Evolutionary conservation across 2,888 invertebrate species (phyloP).

Genomic region (Lycocerus yunnanus): DNA sequence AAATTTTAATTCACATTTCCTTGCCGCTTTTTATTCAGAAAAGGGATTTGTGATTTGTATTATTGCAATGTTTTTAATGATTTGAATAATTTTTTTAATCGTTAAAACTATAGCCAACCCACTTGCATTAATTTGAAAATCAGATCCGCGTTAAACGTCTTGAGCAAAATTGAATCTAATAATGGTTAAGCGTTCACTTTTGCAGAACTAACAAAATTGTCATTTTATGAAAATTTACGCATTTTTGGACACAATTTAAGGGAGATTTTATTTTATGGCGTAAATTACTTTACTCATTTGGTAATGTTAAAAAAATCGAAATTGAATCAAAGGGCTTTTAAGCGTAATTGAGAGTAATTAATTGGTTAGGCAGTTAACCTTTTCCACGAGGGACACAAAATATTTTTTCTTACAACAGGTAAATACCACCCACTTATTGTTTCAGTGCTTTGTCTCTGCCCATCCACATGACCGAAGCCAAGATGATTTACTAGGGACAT

Average conservation of each 20-base stretch:
- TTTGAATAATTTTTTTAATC: not conserved
- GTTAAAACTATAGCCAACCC: not conserved
- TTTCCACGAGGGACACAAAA: not conserved
- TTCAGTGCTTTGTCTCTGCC: not conserved
- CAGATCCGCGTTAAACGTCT: not conserved
- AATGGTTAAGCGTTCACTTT: not conserved
- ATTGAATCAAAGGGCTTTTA: not conserved
- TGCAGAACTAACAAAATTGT: not conserved
- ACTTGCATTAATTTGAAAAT: not conserved
- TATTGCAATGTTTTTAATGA: not conserved
- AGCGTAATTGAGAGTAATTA: no score
- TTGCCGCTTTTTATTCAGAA: not conserved
- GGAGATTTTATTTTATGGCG: not conserved
- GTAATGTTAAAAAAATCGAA: not conserved
- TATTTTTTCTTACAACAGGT: not conserved
- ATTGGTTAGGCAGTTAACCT: no score
- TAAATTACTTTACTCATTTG: not conserved
- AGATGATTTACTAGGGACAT: not conserved
- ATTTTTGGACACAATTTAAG: not conserved
- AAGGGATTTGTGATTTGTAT: not conserved
- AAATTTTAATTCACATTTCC: not conserved
- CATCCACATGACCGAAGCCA: not conserved
- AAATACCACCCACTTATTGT: not conserved
- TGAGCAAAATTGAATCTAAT: not conserved
- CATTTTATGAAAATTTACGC: not conserved